Conservation (phyloP, 2,888 invertebrate genomes). For the Syrista parreyssii region DNA sequence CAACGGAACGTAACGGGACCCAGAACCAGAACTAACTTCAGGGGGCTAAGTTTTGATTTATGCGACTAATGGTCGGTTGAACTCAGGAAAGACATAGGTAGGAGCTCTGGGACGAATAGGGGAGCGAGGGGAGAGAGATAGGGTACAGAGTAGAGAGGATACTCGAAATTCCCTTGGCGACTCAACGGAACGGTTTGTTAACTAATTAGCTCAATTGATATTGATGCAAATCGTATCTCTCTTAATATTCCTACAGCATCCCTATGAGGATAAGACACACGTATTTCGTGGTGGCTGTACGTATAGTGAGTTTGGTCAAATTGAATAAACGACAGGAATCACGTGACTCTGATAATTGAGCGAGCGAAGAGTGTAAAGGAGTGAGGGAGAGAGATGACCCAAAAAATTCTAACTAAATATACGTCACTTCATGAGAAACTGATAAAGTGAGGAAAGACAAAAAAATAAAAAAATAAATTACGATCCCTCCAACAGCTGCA, state of each 20-base stretch:
- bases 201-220: constrained; percentile 51
- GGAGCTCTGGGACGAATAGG: constrained; percentile 25
- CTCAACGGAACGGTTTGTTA: constrained; percentile 32
- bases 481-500: background rate
- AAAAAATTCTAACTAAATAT: background rate
- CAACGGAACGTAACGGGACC: constrained; percentile 41
- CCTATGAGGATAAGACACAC: background rate
- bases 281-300: background rate
- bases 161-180: background rate
- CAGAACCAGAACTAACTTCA: constrained; percentile 43
- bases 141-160: background rate
- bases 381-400: background rate
- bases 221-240: constrained; percentile 23
- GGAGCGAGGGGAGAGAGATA: constrained; percentile 39
- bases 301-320: background rate
- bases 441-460: background rate
- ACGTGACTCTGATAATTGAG: background rate
- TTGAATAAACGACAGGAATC: background rate
- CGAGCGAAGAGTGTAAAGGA: background rate
- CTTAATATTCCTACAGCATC: background rate
- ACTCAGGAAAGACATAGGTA: constrained; percentile 39
- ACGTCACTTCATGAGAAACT: background rate
- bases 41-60: constrained; percentile 59
- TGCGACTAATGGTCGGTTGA: constrained; percentile 52
- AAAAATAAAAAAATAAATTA: background rate